Conservation (phyloP, 2,888 invertebrate genomes). For the Polydrusus tereticollis region DNA sequence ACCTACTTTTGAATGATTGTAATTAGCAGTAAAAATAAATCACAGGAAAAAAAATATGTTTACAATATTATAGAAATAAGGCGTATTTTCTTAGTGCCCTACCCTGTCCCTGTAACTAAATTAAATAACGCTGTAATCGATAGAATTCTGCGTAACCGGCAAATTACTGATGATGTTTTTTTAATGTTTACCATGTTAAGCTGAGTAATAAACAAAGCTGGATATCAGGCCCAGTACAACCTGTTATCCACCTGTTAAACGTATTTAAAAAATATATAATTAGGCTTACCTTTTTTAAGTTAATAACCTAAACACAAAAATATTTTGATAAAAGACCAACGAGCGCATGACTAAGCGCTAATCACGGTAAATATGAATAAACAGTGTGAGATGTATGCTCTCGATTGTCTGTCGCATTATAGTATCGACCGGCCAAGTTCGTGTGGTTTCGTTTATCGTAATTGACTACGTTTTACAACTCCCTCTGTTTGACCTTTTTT, state of each 20-base stretch:
- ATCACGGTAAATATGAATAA: slow-evolving; percentile 29
- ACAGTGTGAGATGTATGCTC: not conserved
- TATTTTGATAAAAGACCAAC: slow-evolving; percentile 10
- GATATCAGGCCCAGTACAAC: not conserved
- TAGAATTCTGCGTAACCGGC: not conserved
- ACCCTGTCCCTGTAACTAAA: too few species aligned
- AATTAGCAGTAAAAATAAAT: too few species aligned
- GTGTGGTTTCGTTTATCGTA: slow-evolving; percentile 1
- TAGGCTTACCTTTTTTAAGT: not conserved
- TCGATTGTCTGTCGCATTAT: slow-evolving; percentile 1
- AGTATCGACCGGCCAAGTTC: slow-evolving; percentile 16
- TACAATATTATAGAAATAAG: too few species aligned
- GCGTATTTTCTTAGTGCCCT: too few species aligned
- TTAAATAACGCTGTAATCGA: too few species aligned
- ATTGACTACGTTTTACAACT: not conserved
- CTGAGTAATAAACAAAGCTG: not conserved
- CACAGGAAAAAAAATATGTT: too few species aligned
- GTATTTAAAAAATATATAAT: too few species aligned
- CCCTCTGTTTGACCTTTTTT: too few species aligned
- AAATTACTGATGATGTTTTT: not conserved
- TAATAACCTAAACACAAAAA: slow-evolving; percentile 1
- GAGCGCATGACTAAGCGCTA: slow-evolving; percentile 42
- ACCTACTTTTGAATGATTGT: too few species aligned
- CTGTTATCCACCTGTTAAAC: not conserved
- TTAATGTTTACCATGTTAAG: not conserved